Evolutionary conservation across 2,888 invertebrate species (phyloP).

Genomic region (Brachypterus glaber): DNA sequence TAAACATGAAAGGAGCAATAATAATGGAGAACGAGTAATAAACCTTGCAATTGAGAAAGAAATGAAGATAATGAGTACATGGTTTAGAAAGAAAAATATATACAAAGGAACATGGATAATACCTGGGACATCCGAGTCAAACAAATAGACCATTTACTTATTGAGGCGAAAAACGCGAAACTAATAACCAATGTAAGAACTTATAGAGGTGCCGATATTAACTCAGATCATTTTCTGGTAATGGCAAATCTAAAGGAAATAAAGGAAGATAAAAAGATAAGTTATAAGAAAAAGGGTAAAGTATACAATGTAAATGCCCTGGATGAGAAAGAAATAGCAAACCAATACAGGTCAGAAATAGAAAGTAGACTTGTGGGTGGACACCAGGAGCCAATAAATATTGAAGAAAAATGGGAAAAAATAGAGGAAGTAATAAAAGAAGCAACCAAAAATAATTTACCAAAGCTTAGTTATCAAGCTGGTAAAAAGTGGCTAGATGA

Average conservation of each 20-base stretch:
- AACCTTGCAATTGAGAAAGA: neutral
- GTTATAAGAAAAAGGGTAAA: neutral
- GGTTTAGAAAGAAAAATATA: neutral
- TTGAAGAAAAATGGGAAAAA: neutral
- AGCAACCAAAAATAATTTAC: neutral
- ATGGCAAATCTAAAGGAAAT: neutral
- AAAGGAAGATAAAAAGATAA: neutral
- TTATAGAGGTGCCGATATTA: neutral
- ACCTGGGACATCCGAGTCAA: neutral
- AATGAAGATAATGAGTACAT: neutral
- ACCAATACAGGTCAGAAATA: neutral
- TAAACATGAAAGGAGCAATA: neutral
- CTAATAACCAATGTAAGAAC: neutral
- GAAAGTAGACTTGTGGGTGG: neutral
- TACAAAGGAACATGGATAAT: conserved; percentile 1
- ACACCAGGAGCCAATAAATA: neutral
- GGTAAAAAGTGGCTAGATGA: too few relatives aligned
- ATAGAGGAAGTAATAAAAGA: neutral
- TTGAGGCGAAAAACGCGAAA: neutral
- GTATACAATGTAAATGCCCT: too few relatives aligned
- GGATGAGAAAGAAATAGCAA: neutral
- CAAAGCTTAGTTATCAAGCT: too few relatives aligned
- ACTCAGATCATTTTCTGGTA: neutral
- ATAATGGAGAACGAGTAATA: conserved; percentile 1
- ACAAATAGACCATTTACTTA: conserved; percentile 1